Conservation (phyloP, 2,113 vertebrate species). For the Mustela lutreola region DNA sequence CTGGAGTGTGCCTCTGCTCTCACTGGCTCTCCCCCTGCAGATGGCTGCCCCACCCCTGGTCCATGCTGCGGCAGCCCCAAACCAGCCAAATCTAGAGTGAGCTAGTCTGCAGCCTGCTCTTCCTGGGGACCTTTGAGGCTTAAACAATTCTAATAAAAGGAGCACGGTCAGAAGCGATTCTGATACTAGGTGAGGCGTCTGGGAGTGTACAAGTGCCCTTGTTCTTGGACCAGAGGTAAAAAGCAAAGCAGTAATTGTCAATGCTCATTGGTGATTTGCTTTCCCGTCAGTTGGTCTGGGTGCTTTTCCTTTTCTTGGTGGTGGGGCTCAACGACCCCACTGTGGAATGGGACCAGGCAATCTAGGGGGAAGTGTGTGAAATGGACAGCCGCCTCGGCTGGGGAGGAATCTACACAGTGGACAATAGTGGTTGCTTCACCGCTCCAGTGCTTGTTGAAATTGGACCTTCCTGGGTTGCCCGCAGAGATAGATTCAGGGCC, state of each 20-base stretch:
- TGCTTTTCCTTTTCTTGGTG: background rate
- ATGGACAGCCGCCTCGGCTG: background rate
- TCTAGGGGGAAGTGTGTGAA: background rate
- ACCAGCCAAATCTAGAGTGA: background rate
- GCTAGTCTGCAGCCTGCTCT: background rate
- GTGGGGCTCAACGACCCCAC: background rate
- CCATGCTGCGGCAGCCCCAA: background rate
- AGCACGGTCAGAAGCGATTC: background rate
- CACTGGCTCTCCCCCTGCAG: background rate
- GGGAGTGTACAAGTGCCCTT: background rate
- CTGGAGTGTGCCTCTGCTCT: background rate
- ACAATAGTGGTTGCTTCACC: background rate
- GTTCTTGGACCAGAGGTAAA: conserved; percentile 40
- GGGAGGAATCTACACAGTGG: background rate
- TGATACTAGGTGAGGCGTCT: conserved; percentile 25
- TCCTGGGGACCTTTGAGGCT: background rate
- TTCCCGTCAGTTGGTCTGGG: background rate
- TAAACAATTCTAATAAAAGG: conserved; percentile 5
- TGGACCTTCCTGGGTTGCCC: background rate
- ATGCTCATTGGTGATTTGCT: background rate
- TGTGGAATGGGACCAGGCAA: background rate
- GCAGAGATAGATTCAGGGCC: background rate
- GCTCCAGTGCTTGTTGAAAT: background rate
- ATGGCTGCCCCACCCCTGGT: background rate
- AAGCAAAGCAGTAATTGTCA: conserved; percentile 60